Base-by-base conservation (phyloP, 2,797 vertebrate species). In the Pseudochromis fuscus region DNA sequence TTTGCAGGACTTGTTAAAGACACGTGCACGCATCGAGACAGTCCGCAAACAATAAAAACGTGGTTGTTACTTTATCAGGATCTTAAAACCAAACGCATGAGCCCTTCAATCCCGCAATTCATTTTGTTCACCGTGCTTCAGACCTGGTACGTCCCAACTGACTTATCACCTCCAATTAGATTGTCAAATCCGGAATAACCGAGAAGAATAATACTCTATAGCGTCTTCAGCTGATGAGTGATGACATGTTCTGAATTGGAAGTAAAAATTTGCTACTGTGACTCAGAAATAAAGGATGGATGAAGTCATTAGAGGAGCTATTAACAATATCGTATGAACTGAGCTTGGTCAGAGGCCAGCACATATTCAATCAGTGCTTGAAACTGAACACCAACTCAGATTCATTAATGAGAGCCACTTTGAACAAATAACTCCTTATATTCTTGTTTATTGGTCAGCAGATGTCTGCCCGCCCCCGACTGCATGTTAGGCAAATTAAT, bases 361-460 rank as follows among this genome's bases (percentile, higher is more conserved):
- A 18, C 65, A 55, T 73, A 67, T 83, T 87, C 77, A 87, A 84
- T 86, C 78, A 82, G 72, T 13, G 66, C 81, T 78, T 64, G 74
- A 84, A 89, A 89, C 73, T 83, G 80, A 72, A 90, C 83, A 85
- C 77, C 77, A 61, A 60, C 70, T 64, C 71, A 28, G 66, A 85
- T 80, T 77, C 69, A 86, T 88, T 83, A 89, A 77, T 65, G 67
- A 68, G 81, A 69, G 58, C 52, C 49, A 40, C 55, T 79, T 84
- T 33, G 12, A 78, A 86, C 67, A 84, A 89, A 90, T 78, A 84
- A 67, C 69, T 86, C 56, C 79, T 71, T 68, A 69, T 64, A 79
- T 82, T 70, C 61, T 65, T 83, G 59, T 81, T 86, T 88, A 84
- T 82, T 77, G 85, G 82, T 79, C 74, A 81, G 69, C 79, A 86